Evolutionary conservation across 2,797 vertebrate species (phyloP), one percentile per base, ranked within the genome.

Genomic region (Rhinoraja longicauda): DNA sequence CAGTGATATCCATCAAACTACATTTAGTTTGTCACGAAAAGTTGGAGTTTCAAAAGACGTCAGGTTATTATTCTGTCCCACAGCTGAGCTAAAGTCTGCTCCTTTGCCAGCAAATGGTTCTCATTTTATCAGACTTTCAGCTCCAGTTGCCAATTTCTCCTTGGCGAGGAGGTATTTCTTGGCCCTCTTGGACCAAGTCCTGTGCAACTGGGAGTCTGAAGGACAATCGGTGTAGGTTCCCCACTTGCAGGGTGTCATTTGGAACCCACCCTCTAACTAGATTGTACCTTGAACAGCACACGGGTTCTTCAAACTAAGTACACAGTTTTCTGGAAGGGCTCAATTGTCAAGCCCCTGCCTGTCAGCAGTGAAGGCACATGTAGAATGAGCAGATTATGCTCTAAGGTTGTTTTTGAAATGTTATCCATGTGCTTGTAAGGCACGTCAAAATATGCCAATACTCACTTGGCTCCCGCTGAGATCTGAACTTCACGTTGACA

Each of bases 61-160:
- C 17, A 7, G 7, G 9, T 82, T 53, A 0, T 29, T 91, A n/a
- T 70, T 91, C 24, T 73, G n/a, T 26, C 13, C 86, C 62, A 73
- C 67, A 45, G 29, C 17, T 91, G 64, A 72, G 88, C 39, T 12
- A 72, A 32, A 32, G 64, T 72, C 10, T 24, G 32, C 32, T 26
- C 32, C 0, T 8, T 73, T 24, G 39, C 24, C 70, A 7, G 8
- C 64, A 36, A 29, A 73, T 91, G 88, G 32, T 91, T 91, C 70
- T 91, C 72, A 91, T 91, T 91, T 73, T 91, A 72, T 32, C 36
- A 73, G 39, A 45, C 24, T 70, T 91, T 91, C 88, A 72, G 67
- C 36, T 53, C 21, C 88, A 45, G 19, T 72, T 91, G 39, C 67
- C 67, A 91, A 73, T 91, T 91, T 91, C 64, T 53, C 64, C 24